Base-by-base conservation (phyloP, 2,888 invertebrate species). In the Chironomus tentans region DNA sequence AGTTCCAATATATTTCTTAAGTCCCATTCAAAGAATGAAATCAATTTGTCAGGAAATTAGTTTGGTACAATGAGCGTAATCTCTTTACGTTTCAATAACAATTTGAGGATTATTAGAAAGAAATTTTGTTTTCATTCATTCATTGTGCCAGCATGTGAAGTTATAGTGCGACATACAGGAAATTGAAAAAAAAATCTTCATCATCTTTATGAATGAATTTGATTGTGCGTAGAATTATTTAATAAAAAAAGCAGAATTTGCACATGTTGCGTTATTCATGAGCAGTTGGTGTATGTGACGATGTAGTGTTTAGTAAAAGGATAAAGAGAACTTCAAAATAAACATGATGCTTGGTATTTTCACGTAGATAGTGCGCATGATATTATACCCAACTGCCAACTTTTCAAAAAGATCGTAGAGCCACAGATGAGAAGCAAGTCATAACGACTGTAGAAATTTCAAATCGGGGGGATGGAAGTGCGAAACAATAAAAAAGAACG, bases 41-140 rank as follows among this genome's bases (percentile, higher is more conserved):
- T 75, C 75, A 75, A 75, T 75, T 75, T 75, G 75, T 75, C 75
- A 75, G 75, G 75, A 75, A 75, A 75, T 75, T 75, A 68, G 68
- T 75, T 75, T 75, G 15, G 18, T 13, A 68, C 75, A 68, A 75
- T 48, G n/a, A 50, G 71, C 22, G 22, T 71, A 56, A 71, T 71
- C 56, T 50, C 73, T 73, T 65, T 73, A 73, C 24, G 18, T 28
- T 62, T 73, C 62, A 73, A 62, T 62, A 38, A 46, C 65, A 62
- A 50, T 62, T 73, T 12, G 15, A 24, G 73, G 47, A 70, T 65
- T n/a, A 73, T 62, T 62, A 18, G 46, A 50, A 70, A 47, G 70
- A 70, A 38, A 38, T 38, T 38, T 38, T 38, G 38, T 38, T 38
- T 38, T 21, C 10, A 65, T 12, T 24, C 38, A 68, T 24, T 68